A percentile compares a stretch with the other conserved stretches of the same genome.
Evolutionary conservation across 2,888 invertebrate genomes (phyloP).

Genomic region (Papilio demoleus): DNA sequence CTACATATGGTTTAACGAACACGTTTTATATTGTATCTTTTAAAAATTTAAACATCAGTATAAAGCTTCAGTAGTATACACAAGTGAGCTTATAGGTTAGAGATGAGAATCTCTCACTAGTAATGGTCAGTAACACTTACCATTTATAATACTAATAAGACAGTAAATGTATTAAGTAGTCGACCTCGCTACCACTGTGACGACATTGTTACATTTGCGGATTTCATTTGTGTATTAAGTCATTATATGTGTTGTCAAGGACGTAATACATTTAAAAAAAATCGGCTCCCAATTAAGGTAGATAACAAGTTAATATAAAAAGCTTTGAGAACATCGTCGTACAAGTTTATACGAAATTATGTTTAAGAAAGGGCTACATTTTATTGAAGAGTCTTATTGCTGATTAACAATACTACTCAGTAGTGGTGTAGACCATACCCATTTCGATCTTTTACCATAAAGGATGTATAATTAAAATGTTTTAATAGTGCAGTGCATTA

Average conservation of each 20-base stretch:
- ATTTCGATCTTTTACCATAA: neutral
- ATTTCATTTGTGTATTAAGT: neutral
- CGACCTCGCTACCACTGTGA: neutral
- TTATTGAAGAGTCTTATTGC: too few species aligned
- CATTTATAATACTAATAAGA: too few species aligned
- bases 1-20: too few species aligned
- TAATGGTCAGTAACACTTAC: too few species aligned
- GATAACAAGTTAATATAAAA: neutral
- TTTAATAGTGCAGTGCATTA: too few species aligned
- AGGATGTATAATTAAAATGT: neutral
- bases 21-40: too few species aligned
- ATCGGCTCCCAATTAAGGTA: neutral
- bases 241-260: neutral
- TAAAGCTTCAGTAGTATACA: neutral
- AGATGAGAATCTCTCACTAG: too few species aligned
- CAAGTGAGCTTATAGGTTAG: neutral
- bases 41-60: too few species aligned
- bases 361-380: neutral
- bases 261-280: neutral
- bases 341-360: neutral
- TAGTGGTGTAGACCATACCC: neutral
- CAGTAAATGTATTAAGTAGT: neutral
- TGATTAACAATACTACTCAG: neutral
- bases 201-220: conserved; percentile 1
- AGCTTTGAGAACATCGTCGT: neutral